phyloP scores from a whole-genome alignment of 2,888 invertebrate genomes.

The Deroplatys truncata region DNA sequence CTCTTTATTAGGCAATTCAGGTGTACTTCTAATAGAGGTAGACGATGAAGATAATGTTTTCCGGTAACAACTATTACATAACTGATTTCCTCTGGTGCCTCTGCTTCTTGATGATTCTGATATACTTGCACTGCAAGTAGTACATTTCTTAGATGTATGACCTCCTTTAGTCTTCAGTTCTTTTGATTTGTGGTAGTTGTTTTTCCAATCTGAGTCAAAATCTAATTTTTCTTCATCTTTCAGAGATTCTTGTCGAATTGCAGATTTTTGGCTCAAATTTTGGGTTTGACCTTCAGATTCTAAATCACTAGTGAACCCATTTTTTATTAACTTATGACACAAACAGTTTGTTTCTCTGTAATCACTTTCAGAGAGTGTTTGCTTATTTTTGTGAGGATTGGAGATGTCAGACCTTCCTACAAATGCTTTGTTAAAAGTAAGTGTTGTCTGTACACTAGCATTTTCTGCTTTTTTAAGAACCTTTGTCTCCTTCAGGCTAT shows the following conservation, averaged over 20 bases:
- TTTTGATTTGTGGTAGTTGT: background rate
- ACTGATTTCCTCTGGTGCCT: background rate
- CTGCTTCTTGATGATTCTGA: background rate
- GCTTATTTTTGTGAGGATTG: background rate
- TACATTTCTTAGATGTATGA: background rate
- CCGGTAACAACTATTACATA: background rate
- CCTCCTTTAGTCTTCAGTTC: background rate
- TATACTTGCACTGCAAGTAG: background rate
- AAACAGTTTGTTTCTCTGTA: background rate
- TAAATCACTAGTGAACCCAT: background rate
- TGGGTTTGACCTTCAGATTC: background rate
- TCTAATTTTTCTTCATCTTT: background rate
- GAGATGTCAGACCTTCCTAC: background rate
- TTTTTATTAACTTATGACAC: background rate
- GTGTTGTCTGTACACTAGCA: background rate
- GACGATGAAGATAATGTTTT: background rate
- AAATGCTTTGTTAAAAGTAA: background rate
- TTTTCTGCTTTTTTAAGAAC: background rate
- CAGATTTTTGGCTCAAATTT: background rate
- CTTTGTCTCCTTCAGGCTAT: background rate
- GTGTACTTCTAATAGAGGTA: background rate
- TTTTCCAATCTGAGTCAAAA: background rate
- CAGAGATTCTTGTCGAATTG: background rate
- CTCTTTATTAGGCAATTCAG: background rate
- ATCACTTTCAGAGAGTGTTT: background rate